These are phyloP conservation scores for Lethrus apterus DNA, from an alignment of 1,140 invertebrate genomes.

Conservation along the genomic window DNA sequence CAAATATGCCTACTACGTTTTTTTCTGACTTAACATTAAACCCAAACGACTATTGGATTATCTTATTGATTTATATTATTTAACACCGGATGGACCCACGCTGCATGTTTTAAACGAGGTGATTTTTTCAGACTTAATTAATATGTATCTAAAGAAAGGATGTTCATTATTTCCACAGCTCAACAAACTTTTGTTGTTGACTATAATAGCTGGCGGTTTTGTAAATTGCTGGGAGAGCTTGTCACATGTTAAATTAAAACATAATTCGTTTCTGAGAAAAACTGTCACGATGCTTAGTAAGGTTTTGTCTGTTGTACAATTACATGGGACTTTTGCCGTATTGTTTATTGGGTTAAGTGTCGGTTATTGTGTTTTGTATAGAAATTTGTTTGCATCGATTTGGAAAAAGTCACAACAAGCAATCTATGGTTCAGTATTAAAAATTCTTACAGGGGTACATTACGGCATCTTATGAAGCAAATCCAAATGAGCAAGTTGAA, in stretches of 20 bases:
- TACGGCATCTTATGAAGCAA: no score
- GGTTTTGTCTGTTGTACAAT: neutral
- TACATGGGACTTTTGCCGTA: neutral
- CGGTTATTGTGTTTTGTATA: slow-evolving; percentile 1
- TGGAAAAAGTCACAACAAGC: no score
- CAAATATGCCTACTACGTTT: no score
- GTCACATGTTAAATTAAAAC: neutral
- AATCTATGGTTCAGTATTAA: no score
- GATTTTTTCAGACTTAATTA: neutral
- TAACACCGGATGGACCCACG: neutral
- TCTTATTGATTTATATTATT: slow-evolving; percentile 2
- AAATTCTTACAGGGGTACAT: no score
- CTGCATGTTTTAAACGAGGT: slow-evolving; percentile 4
- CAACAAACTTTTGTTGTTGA: neutral
- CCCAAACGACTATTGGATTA: neutral
- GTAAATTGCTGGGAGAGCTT: neutral
- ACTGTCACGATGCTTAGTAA: neutral
- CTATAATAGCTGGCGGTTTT: neutral
- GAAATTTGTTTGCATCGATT: neutral
- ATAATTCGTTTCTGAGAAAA: neutral
- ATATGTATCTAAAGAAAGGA: slow-evolving; percentile 4
- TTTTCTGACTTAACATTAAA: no score
- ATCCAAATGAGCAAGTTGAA: no score
- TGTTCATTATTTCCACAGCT: slow-evolving; percentile 1
- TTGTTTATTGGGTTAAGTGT: neutral